These are phyloP conservation scores for Stramonita haemastoma DNA, from an alignment of 2,888 invertebrate species.

Conservation along the genomic window DNA sequence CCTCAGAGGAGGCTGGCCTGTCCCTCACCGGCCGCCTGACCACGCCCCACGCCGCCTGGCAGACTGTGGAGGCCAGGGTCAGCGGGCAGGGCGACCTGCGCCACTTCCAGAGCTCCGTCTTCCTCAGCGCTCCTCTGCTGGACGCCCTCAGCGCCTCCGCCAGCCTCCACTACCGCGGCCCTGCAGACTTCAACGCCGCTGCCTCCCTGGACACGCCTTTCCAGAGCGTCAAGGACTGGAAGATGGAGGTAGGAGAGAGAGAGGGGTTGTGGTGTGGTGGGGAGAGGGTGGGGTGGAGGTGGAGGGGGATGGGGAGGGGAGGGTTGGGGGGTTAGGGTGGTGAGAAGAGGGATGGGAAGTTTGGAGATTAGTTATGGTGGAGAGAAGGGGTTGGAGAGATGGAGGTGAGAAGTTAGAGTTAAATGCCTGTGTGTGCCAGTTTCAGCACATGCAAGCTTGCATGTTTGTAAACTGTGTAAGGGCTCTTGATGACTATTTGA, in stretches of 20 bases:
- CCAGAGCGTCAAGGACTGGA: conserved; percentile 26
- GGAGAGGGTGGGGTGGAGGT: not conserved
- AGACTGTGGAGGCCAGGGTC: conserved; percentile 15
- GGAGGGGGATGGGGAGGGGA: not conserved
- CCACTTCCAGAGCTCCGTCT: conserved; percentile 33
- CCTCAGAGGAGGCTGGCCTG: not conserved
- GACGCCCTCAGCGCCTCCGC: conserved; percentile 22
- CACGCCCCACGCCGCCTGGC: conserved; percentile 31
- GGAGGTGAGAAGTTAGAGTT: too few species aligned
- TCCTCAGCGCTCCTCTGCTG: conserved; percentile 24
- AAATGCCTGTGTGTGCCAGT: too few species aligned
- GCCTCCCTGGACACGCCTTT: conserved; percentile 23
- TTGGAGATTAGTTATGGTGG: too few species aligned
- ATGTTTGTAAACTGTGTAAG: too few species aligned
- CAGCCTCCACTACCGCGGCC: conserved; percentile 21
- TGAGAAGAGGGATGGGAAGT: too few species aligned
- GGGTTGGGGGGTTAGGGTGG: not conserved
- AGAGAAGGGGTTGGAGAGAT: not conserved
- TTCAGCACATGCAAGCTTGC: too few species aligned
- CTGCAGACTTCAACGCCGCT: conserved; percentile 26
- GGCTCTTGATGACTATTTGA: too few species aligned
- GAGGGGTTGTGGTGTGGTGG: not conserved
- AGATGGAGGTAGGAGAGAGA: conserved; percentile 17
- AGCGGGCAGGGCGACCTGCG: conserved; percentile 13
- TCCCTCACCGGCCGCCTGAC: conserved; percentile 20